phyloP scores from a whole-genome alignment of 2,113 vertebrate species.

The Elgaria multicarinata region DNA sequence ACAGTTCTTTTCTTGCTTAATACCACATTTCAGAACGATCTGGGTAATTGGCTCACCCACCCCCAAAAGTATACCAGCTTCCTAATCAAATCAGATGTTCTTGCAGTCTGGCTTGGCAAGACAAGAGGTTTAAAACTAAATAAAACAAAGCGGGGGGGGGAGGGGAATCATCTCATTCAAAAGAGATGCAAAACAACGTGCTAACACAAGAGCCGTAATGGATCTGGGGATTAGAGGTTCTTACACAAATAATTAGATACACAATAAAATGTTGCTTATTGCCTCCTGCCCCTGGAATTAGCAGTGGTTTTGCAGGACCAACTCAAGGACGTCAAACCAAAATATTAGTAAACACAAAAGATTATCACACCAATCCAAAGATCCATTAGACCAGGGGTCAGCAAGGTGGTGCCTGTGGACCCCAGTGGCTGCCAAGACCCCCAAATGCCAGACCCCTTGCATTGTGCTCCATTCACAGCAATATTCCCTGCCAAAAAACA shows the following conservation, averaged over 20 bases:
- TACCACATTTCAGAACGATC: neutral
- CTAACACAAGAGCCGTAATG: slow-evolving; percentile 37
- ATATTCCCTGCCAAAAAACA: too few species aligned
- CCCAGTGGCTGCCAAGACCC: too few species aligned
- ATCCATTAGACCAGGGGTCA: neutral
- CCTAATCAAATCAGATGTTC: slow-evolving; percentile 38
- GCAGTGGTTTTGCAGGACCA: neutral
- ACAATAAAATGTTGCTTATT: slow-evolving; percentile 47
- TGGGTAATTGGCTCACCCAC: neutral
- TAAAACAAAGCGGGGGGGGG: slow-evolving; percentile 39
- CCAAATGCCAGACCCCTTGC: too few species aligned
- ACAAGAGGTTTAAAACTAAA: slow-evolving; percentile 38
- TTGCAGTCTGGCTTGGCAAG: slow-evolving; percentile 26
- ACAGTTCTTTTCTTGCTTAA: accelerated
- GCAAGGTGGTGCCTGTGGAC: too few species aligned
- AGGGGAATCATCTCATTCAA: slow-evolving; percentile 24
- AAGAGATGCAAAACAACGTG: slow-evolving; percentile 52
- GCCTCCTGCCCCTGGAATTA: slow-evolving; percentile 23
- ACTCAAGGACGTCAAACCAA: neutral
- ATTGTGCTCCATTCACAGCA: too few species aligned
- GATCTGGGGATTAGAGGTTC: slow-evolving; percentile 47
- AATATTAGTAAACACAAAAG: neutral
- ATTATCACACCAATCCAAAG: neutral
- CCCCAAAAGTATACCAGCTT: slow-evolving; percentile 1
- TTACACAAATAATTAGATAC: slow-evolving; percentile 59